Evolutionary conservation across 35 echinoderm and acorn worm genomes (phyloP), one percentile per base, ranked within the genome.

Genomic region (Ophiothrix spiculata): DNA sequence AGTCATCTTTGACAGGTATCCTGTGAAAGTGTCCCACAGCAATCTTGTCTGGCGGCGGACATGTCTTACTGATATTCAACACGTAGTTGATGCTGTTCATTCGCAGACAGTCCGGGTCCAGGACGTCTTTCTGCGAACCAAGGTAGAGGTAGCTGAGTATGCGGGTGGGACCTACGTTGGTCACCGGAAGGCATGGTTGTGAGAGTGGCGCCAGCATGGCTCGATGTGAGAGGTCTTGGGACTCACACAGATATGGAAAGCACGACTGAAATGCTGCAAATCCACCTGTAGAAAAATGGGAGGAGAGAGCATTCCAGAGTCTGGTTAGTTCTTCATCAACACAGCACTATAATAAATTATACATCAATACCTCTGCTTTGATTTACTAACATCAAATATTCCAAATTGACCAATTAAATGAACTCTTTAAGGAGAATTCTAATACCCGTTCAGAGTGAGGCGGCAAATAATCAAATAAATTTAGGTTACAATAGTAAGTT

Each of bases 41-140:
- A 56, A 99, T 86, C 78, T 91, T 91, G 46, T 87, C 77, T 25
- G 96, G 96, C 13, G 89, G 78, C 0, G 96, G 96, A 60, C 96
- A 99, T 0, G 96, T 94, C 86, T 91, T 91, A 64, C 96, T 99
- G 83, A 99, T 91, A 56, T 99, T 99, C 35, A 99, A 87, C n/a
- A 99, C 96, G 36, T 94, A 99, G 86, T 99, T 93, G 88, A 99
- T 99, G 40, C 96, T 92, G 82, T 94, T 94, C 8, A 33, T 32
- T 37, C 87, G 89, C 56, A 99, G 81, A 34, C 91, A 78, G 38
- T 92, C 91, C 36, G 94, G 88, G 35, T 94, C 83, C 83, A 99
- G 64, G 8, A 99, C 96, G 49, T 99, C 96, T 84, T 99, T 92
- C 36, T 99, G 92, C 25, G 96, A 99, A 39, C 96, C 96, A 33